Evolutionary conservation across 2,797 vertebrate genomes (phyloP), one percentile per base, ranked within the genome.

Genomic region (Pachyuromys duprasi): DNA sequence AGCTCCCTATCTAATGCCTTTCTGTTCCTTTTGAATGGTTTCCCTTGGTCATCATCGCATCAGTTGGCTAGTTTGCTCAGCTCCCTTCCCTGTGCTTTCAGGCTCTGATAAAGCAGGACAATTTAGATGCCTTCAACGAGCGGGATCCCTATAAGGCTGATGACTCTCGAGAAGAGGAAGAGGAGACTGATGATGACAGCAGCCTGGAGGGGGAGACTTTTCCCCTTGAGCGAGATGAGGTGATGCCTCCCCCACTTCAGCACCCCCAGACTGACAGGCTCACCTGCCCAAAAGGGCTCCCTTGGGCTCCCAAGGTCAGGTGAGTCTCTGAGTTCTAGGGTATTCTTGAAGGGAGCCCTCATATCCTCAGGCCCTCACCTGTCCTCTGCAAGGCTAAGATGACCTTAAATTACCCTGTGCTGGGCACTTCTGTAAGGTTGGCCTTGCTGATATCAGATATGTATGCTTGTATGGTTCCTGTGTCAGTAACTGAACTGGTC

Each of bases 291-390:
- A 99, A 99, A 97, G 99, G 99, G 24, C 98, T 99, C 76, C 99
- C 99, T 0, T 99, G 99, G 99, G 99, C 99, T 76, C 99, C 99
- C 86, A 99, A 99, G 98, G 99, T 99, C 98, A 99, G 99, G 99
- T 99, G 98, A 97, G 97, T 98, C 81, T 95, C 69, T 63, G 86
- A 26, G 0, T 33, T 0, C 4, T n/a, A 45, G 62, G 36, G 22
- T 0, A 5, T 33, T 88, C 53, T 49, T 57, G 63, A 95, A 89
- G 24, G 42, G 36, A 88, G 9, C 53, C 24, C 26, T 31, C 75
- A 36, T 11, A 28, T 31, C 76, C 17, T 1, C 53, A 13, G 36
- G 28, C 69, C 55, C 67, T 53, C 63, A 3, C 13, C n/a, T 26
- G 45, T 80, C 55, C 20, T 63, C 57, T 83, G 63, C 26, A 17